Percentiles rank a stretch among this genome's conserved stretches.
These are phyloP conservation scores for Leistus spinibarbis DNA, from an alignment of 2,888 invertebrate genomes.

Conservation along the genomic window DNA sequence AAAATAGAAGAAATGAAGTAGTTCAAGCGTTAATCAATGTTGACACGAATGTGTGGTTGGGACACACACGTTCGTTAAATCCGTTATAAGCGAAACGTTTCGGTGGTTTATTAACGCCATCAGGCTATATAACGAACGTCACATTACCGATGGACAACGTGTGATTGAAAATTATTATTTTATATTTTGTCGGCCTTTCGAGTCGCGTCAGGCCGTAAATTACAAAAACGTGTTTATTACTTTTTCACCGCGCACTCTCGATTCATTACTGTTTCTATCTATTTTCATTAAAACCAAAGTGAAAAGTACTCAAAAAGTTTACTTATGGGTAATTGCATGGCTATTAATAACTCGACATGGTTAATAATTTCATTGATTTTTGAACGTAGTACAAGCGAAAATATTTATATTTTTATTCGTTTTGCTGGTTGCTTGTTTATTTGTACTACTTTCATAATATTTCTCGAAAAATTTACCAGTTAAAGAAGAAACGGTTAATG, in stretches of 20 bases:
- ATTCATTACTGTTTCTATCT: not conserved
- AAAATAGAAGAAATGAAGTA: too few relatives aligned
- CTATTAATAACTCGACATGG: not conserved
- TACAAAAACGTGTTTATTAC: not conserved
- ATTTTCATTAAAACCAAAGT: not conserved
- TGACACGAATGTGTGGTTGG: slow-evolving; percentile 10
- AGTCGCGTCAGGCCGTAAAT: not conserved
- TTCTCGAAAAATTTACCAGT: too few relatives aligned
- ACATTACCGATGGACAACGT: not conserved
- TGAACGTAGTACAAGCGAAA: too few relatives aligned
- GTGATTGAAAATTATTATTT: not conserved
- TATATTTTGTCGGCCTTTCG: not conserved
- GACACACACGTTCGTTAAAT: not conserved
- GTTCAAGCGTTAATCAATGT: too few relatives aligned
- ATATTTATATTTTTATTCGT: too few relatives aligned
- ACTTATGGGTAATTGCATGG: not conserved
- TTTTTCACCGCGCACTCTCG: not conserved
- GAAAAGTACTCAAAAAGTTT: not conserved
- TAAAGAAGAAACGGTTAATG: too few relatives aligned
- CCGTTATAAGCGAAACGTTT: slow-evolving; percentile 6
- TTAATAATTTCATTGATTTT: too few relatives aligned
- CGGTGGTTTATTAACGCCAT: slow-evolving; percentile 20
- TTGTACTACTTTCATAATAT: too few relatives aligned
- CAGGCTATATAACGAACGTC: slow-evolving; percentile 18
- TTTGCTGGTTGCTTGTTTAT: too few relatives aligned